Base-by-base conservation (phyloP, 1,140 invertebrate species). In the Tribolium castaneum region DNA sequence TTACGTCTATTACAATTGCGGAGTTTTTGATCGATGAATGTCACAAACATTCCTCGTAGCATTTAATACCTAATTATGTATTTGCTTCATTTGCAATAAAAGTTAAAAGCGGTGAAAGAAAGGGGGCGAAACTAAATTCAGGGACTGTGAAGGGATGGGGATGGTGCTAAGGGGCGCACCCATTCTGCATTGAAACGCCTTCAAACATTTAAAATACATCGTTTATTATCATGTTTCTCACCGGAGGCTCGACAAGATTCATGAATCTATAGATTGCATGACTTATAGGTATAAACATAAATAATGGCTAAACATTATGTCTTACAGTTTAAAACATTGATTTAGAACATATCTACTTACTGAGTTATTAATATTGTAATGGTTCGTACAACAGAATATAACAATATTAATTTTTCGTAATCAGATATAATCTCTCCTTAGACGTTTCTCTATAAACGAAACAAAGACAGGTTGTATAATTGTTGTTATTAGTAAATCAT, bases 201-300 rank as follows among this genome's bases (percentile, higher is more conserved):
- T 56, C 3, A 52, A 81, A 83, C 80, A 83, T 83, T 83, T 76
- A 83, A 82, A 82, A 80, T 82, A 82, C 79, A 80, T 78, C 70
- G 51, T 83, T 83, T 82, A 81, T 82, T 80, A 81, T 80, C 83
- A 82, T 83, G 82, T 80, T 80, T 83, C 80, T 78, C 74, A 81
- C 76, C 80, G 83, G 83, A 83, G 83, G 83, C 82, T 70, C 81
- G 80, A 82, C 77, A 83, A 83, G 82, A 82, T 78, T 59, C 81
- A 82, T 80, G 82, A 83, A 71, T 81, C 71, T 77, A 80, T 75
- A 75, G 71, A 79, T 77, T 80, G 75, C 80, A 80, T 81, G 45
- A 78, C 72, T 79, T 77, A 62, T 81, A 81, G 77, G 79, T 54
- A 77, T 80, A 71, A 82, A 84, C 78, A 82, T 79, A 80, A 82